Evolutionary conservation across 2,113 vertebrate species (phyloP).

Genomic region (Synchiropus splendidus): DNA sequence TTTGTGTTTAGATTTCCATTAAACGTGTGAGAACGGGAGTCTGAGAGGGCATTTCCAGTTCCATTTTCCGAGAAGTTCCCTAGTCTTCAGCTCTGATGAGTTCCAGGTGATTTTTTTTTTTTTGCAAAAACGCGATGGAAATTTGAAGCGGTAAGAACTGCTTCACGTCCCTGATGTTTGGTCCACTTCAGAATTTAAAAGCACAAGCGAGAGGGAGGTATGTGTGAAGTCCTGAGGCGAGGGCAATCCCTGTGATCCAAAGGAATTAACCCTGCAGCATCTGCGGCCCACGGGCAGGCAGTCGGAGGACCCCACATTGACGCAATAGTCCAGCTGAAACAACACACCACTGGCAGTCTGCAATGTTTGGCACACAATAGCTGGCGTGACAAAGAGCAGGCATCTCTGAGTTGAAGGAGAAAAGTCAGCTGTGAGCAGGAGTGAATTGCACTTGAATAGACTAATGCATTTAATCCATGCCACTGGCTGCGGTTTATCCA

Average conservation of each 20-base stretch:
- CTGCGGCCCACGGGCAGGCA: slow-evolving; percentile 29
- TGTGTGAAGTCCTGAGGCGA: slow-evolving; percentile 29
- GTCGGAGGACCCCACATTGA: slow-evolving; percentile 39
- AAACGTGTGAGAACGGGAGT: slow-evolving; percentile 53
- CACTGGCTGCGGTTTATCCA: slow-evolving; percentile 43
- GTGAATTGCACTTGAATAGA: slow-evolving; percentile 31
- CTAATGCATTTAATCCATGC: slow-evolving; percentile 46
- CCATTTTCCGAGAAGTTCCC: slow-evolving; percentile 56
- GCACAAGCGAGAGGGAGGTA: slow-evolving; percentile 18
- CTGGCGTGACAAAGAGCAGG: slow-evolving; percentile 46
- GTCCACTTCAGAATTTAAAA: slow-evolving; percentile 11
- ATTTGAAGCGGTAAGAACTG: slow-evolving; percentile 47
- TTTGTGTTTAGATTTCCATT: slow-evolving; percentile 59
- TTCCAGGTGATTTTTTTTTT: slow-evolving; percentile 64
- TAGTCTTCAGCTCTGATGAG: slow-evolving; percentile 50
- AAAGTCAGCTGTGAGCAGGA: slow-evolving; percentile 40
- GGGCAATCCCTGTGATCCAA: slow-evolving; percentile 43
- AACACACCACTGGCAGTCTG: slow-evolving; percentile 43
- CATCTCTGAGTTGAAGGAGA: slow-evolving; percentile 20
- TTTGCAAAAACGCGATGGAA: slow-evolving; percentile 41
- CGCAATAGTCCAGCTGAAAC: slow-evolving; percentile 52
- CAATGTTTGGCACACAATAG: slow-evolving; percentile 47
- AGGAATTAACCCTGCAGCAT: slow-evolving; percentile 35
- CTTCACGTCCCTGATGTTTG: slow-evolving; percentile 31
- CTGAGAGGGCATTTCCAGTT: slow-evolving; percentile 56